phyloP scores from a whole-genome alignment of 1,140 invertebrate genomes.

The Maconellicoccus hirsutus region DNA sequence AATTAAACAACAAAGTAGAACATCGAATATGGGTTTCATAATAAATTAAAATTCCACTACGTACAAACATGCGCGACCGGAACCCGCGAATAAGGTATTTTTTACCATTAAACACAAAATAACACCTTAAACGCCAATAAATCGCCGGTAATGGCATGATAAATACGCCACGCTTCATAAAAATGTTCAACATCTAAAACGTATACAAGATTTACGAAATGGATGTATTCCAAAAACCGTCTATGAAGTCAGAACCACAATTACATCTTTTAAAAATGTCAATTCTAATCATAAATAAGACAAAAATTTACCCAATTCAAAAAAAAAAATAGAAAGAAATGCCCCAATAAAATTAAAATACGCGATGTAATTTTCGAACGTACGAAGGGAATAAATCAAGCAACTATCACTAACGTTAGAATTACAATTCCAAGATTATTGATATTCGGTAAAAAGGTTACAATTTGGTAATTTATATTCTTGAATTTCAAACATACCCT shows the following conservation, averaged over 20 bases:
- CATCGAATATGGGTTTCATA: too few species aligned
- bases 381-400: background rate
- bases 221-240: background rate
- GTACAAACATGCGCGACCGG: too few species aligned
- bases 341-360: too few species aligned
- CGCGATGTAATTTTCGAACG: too few species aligned
- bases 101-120: background rate
- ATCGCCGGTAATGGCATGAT: background rate
- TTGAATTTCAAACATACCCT: background rate
- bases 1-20: too few species aligned
- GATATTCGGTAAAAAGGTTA: conserved; percentile 3
- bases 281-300: background rate
- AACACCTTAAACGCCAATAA: background rate
- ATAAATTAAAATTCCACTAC: too few species aligned
- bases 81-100: background rate
- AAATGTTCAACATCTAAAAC: background rate
- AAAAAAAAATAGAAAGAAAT: too few species aligned
- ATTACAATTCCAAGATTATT: background rate
- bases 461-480: background rate
- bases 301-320: too few species aligned
- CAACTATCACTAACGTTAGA: background rate
- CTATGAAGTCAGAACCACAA: background rate
- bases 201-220: background rate
- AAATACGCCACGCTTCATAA: background rate
- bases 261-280: background rate